phyloP scores from a whole-genome alignment of 2,113 vertebrate genomes.

The Antechinus flavipes region DNA sequence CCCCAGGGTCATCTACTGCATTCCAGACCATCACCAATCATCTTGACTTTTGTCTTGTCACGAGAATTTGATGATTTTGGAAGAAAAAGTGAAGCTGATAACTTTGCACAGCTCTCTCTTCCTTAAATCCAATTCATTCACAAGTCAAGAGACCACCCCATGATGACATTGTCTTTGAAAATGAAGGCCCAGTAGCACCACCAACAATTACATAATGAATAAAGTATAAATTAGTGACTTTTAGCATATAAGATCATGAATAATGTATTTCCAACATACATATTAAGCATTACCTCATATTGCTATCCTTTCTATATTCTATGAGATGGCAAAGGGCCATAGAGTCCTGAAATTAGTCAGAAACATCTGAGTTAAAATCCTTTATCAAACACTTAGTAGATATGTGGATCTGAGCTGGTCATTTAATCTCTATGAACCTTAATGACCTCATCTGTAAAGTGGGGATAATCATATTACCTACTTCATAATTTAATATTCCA shows the following conservation, averaged over 20 bases:
- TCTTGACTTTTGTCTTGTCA: too few relatives aligned
- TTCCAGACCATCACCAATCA: too few relatives aligned
- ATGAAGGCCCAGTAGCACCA: too few relatives aligned
- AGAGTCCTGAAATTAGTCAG: background rate
- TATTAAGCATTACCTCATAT: background rate
- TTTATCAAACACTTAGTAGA: background rate
- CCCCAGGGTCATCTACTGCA: too few relatives aligned
- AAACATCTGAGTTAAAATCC: background rate
- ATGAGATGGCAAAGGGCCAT: background rate
- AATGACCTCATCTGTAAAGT: background rate
- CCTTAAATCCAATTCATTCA: too few relatives aligned
- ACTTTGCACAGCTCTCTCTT: too few relatives aligned
- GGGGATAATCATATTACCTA: background rate
- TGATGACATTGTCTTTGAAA: too few relatives aligned
- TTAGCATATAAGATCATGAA: background rate
- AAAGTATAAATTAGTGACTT: background rate
- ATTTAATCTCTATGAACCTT: background rate
- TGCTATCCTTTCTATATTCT: background rate
- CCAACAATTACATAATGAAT: background rate
- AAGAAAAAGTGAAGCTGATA: too few relatives aligned
- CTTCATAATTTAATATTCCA: background rate
- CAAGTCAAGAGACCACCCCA: too few relatives aligned
- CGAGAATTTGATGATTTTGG: too few relatives aligned
- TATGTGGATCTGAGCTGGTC: background rate
- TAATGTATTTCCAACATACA: background rate